phyloP scores from a whole-genome alignment of 2,888 invertebrate genomes.

The Saturnia japonica region DNA sequence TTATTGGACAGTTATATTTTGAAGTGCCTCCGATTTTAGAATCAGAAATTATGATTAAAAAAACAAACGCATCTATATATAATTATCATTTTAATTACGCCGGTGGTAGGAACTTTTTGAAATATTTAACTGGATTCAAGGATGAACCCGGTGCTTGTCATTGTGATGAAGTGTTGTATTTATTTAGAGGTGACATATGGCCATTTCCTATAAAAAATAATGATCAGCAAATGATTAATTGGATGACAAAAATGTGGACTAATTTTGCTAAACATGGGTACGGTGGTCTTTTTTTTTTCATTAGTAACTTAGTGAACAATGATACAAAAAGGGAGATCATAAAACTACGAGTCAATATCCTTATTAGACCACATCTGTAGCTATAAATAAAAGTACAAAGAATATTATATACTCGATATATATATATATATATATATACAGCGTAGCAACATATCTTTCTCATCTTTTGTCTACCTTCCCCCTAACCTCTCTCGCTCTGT shows the following conservation, averaged over 20 bases:
- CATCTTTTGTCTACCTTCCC: no score
- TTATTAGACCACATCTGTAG: no score
- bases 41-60: conserved; percentile 43
- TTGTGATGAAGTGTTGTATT: conserved; percentile 68
- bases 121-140: conserved; percentile 46
- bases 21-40: conserved; percentile 66
- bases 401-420: no score
- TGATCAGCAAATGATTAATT: conserved; percentile 56
- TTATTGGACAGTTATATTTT: conserved; percentile 70
- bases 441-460: no score
- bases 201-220: conserved; percentile 50
- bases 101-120: conserved; percentile 63
- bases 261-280: conserved; percentile 74
- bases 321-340: not conserved
- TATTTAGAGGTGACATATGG: conserved; percentile 58
- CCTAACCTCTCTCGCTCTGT: no score
- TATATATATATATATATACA: no score
- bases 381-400: no score
- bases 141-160: conserved; percentile 61
- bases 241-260: conserved; percentile 67
- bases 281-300: not conserved
- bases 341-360: not conserved
- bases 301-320: not conserved
- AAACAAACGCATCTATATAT: conserved; percentile 48
- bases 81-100: conserved; percentile 67